phyloP scores from a whole-genome alignment of 2,888 invertebrate species.

The Osmoderma eremita region DNA sequence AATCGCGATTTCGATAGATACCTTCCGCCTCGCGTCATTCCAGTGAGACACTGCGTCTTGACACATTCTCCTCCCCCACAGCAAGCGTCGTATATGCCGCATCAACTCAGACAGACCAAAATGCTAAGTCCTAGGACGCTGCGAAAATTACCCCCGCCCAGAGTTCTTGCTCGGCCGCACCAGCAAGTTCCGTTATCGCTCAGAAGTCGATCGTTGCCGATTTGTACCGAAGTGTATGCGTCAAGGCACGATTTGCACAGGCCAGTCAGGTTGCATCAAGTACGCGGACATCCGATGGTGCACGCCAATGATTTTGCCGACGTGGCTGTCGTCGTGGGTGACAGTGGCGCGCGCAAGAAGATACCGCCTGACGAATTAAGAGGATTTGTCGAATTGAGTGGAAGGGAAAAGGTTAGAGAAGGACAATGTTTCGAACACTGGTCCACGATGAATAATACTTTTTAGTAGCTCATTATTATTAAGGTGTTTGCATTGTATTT shows the following conservation, averaged over 20 bases:
- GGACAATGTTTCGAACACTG: constrained; percentile 5
- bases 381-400: constrained; percentile 11
- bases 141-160: constrained; percentile 5
- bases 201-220: constrained; percentile 33
- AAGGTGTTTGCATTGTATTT: constrained; percentile 15
- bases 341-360: neutral
- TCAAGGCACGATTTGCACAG: constrained; percentile 11
- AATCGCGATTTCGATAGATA: no score
- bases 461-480: constrained; percentile 1
- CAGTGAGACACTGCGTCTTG: constrained; percentile 8
- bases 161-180: neutral
- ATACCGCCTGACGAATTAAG: neutral
- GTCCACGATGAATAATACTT: constrained; percentile 29
- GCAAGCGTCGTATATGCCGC: neutral
- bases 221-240: constrained; percentile 14
- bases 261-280: constrained; percentile 13
- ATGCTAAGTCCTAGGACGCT: constrained; percentile 34
- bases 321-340: constrained; percentile 11
- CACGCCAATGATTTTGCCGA: constrained; percentile 6
- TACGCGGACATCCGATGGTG: neutral
- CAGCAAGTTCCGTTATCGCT: constrained; percentile 27
- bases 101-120: constrained; percentile 7
- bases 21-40: neutral
- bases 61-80: neutral
- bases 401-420: neutral